Percentiles rank a stretch among this genome's conserved stretches.
Evolutionary conservation across 2,888 invertebrate genomes (phyloP).

Genomic region (Capitulum mitella): DNA sequence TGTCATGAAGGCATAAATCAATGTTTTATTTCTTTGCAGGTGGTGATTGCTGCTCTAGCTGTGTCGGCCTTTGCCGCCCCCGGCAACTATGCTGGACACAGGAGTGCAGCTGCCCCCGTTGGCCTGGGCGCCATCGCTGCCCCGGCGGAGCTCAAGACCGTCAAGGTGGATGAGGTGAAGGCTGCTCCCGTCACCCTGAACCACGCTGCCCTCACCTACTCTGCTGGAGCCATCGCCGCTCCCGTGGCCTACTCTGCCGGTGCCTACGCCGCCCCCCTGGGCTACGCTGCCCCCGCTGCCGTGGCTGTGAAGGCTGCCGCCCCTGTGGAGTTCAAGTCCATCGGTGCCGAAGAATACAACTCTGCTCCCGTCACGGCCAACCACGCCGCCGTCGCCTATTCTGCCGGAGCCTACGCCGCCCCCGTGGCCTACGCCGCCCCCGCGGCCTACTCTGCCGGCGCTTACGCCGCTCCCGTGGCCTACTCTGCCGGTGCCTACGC

Average conservation of each 20-base stretch:
- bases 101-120: not conserved
- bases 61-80: not conserved
- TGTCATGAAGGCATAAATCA: too few species aligned
- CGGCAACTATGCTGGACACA: not conserved
- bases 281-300: not conserved
- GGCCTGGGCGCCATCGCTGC: not conserved
- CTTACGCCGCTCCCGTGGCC: slow-evolving; percentile 3
- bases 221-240: too few species aligned
- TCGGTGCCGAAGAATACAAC: not conserved
- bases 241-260: not conserved
- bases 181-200: not conserved
- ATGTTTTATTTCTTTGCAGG: not conserved
- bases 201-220: too few species aligned
- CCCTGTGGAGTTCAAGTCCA: not conserved
- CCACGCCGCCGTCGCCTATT: not conserved
- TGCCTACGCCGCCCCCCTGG: not conserved
- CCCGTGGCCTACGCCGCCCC: not conserved
- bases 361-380: not conserved
- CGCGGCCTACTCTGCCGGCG: not conserved
- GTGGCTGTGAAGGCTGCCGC: not conserved
- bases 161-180: not conserved
- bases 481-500: not conserved
- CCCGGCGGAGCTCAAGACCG: not conserved
- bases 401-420: not conserved
- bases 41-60: slow-evolving; percentile 11